A percentile compares a stretch with the other conserved stretches of the same genome.
Evolutionary conservation across 2,113 vertebrate species (phyloP).

Genomic region (Eidolon helvum): DNA sequence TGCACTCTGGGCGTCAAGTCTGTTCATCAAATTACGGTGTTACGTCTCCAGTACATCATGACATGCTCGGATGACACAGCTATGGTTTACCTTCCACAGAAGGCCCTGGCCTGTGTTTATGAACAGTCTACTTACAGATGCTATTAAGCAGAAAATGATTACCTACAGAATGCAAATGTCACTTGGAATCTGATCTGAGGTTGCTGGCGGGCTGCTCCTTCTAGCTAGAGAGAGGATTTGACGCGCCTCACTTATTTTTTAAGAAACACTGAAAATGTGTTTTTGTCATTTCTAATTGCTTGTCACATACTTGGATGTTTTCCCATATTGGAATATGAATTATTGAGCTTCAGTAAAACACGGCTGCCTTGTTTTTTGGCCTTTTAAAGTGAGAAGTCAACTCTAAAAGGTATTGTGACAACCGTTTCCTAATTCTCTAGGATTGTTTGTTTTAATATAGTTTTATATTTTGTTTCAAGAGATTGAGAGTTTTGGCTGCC

Average conservation of each 20-base stretch:
- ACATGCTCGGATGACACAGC: background rate
- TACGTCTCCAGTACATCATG: background rate
- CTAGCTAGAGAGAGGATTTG: background rate
- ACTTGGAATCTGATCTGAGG: background rate
- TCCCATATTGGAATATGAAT: background rate
- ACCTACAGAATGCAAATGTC: background rate
- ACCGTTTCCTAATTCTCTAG: background rate
- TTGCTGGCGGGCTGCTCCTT: background rate
- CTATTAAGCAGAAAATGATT: background rate
- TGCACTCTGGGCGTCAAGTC: background rate
- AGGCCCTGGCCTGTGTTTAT: background rate
- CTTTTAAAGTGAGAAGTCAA: background rate
- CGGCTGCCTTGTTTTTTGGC: background rate
- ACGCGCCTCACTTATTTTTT: background rate
- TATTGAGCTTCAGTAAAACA: background rate
- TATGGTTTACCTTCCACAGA: background rate
- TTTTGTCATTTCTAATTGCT: background rate
- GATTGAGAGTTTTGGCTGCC: background rate
- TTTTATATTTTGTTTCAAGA: conserved; percentile 9
- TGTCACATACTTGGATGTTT: background rate
- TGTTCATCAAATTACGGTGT: background rate
- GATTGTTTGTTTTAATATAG: background rate
- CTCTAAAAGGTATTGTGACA: background rate
- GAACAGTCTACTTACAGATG: background rate
- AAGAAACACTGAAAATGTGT: background rate